Conservation (phyloP, 2,888 invertebrate genomes). For the Drosophila quinaria region DNA sequence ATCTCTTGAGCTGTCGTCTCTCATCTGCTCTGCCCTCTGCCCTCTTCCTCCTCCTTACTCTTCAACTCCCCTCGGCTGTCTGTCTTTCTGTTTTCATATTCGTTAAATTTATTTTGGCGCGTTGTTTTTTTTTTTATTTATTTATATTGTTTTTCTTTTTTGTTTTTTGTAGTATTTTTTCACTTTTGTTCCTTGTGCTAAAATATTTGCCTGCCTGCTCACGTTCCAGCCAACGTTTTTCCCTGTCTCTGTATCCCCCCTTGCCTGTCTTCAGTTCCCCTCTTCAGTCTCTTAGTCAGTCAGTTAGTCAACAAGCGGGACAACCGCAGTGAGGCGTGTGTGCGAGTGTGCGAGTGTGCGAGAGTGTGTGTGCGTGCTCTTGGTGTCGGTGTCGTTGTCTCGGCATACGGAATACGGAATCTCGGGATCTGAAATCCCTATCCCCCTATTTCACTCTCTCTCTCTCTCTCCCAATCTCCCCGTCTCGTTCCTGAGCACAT, state of each 20-base stretch:
- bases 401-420: constrained; percentile 41
- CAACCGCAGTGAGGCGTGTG: constrained; percentile 50
- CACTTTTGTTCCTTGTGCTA: constrained; percentile 58
- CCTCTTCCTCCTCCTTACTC: background rate
- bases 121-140: constrained; percentile 18
- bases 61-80: constrained; percentile 5
- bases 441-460: constrained; percentile 16
- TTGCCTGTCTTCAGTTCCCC: background rate
- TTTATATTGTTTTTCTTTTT: constrained; percentile 28
- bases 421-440: constrained; percentile 30
- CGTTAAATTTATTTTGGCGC: constrained; percentile 71
- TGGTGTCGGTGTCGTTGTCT: constrained; percentile 13
- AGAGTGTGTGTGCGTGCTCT: constrained; percentile 4
- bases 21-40: background rate
- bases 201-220: constrained; percentile 70
- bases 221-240: constrained; percentile 43
- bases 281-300: constrained; percentile 68
- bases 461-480: constrained; percentile 20
- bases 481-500: constrained; percentile 38
- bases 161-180: constrained; percentile 39
- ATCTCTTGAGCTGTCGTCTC: constrained; percentile 12
- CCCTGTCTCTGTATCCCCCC: background rate
- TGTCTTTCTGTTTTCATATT: constrained; percentile 59
- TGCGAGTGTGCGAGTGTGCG: too few species aligned
- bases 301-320: constrained; percentile 72